Evolutionary conservation across 1,140 invertebrate species (phyloP).

Genomic region (Aphelenchoides fujianensis): DNA sequence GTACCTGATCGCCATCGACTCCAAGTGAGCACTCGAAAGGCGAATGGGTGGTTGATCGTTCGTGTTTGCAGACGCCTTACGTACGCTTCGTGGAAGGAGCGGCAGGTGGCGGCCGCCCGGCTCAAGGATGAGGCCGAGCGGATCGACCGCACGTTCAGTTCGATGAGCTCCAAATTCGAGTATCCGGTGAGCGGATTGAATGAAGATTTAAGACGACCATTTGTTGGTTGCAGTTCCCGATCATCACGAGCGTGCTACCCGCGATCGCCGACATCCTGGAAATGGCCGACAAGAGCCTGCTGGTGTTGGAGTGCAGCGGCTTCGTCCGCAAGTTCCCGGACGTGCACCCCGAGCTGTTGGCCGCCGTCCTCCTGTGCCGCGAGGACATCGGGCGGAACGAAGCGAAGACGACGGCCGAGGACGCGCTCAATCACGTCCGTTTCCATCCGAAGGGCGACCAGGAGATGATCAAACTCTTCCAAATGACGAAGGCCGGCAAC

Average conservation of each 20-base stretch:
- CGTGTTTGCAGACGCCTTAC: conserved; percentile 33
- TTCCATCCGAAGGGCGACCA: conserved; percentile 46
- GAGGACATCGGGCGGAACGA: conserved; percentile 30
- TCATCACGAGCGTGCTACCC: conserved; percentile 31
- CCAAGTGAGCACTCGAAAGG: conserved; percentile 18
- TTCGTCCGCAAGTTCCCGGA: conserved; percentile 51
- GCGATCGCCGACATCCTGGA: conserved; percentile 48
- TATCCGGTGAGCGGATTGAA: conserved; percentile 27
- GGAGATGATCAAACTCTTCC: conserved; percentile 42
- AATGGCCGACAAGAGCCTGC: conserved; percentile 40
- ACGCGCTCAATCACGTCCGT: conserved; percentile 37
- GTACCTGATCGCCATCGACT: conserved; percentile 46
- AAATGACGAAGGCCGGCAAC: conserved; percentile 32
- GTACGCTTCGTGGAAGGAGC: conserved; percentile 44
- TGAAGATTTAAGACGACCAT: not conserved
- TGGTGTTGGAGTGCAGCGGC: conserved; percentile 33
- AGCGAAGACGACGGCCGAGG: conserved; percentile 41
- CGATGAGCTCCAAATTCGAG: conserved; percentile 29
- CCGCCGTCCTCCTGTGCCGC: conserved; percentile 1
- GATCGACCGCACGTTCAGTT: conserved; percentile 38
- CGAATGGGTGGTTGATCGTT: not conserved
- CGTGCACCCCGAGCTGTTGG: conserved; percentile 38
- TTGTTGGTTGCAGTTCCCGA: conserved; percentile 37
- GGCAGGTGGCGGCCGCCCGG: conserved; percentile 42
- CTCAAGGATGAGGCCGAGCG: conserved; percentile 35